Evolutionary conservation across 1,140 invertebrate species (phyloP), one percentile per base, ranked within the genome.

Genomic region (Halictus rubicundus): DNA sequence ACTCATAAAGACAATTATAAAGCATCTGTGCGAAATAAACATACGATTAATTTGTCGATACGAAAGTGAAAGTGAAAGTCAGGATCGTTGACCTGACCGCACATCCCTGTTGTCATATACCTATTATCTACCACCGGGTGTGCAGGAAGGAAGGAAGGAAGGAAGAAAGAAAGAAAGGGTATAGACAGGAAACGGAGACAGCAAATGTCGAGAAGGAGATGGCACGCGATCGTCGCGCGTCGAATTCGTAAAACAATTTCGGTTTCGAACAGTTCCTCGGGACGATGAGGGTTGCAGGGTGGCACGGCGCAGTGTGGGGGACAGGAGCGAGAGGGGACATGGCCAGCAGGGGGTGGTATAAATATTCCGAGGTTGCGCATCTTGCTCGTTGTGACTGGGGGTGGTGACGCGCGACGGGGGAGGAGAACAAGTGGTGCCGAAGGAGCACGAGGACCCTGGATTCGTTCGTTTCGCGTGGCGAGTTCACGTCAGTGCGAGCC

Each of bases 331-430:
- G 64, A 74, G 54, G 64, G 27, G 57, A n/a, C 32, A 32, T 2
- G 78, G 68, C 68, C 66, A 74, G 49, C 49, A n/a, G 60, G 57
- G 78, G 86, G 83, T 83, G 86, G 86, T 86, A 89, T 86, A 86
- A 90, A 89, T 89, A 88, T 88, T 86, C 87, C 78, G 89, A 90
- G 87, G 85, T 88, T 89, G 89, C 88, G 89, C 89, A 87, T 79
- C 82, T 78, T 81, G 87, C 63, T 78, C 83, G 71, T 78, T 61
- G 72, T 68, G 60, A 39, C 66, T 65, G 68, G 70, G 81, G 75
- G 78, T 49, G 74, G 73, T 63, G 74, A n/a, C 21, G 54, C 16
- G 16, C 32, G 32, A 32, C 32, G 49, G 19, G 0, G 54, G 70
- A 73, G 77, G 83, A 78, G 86, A 85, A 82, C 87, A 85, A 88